Conservation (phyloP, 2,113 vertebrate species). For the Rhea pennata region DNA sequence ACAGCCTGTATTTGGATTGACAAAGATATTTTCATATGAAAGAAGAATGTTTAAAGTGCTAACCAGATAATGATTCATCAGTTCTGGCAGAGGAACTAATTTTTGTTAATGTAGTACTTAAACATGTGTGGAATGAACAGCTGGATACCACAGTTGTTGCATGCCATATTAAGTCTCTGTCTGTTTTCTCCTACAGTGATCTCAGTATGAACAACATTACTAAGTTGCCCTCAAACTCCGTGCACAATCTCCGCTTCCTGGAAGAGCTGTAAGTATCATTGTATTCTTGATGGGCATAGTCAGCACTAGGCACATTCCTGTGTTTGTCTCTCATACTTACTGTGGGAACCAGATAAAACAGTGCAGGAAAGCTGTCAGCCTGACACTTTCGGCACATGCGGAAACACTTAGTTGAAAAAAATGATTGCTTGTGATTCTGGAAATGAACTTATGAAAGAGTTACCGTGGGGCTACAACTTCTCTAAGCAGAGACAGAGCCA, state of each 20-base stretch:
- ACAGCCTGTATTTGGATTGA: slow-evolving; percentile 22
- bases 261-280: slow-evolving; percentile 91
- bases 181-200: slow-evolving; percentile 85
- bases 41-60: slow-evolving; percentile 22
- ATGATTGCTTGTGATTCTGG: slow-evolving; percentile 75
- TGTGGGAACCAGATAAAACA: slow-evolving; percentile 79
- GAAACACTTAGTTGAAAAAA: slow-evolving; percentile 74
- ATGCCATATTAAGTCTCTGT: slow-evolving; percentile 67
- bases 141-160: slow-evolving; percentile 68
- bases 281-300: slow-evolving; percentile 43
- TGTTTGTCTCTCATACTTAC: slow-evolving; percentile 72
- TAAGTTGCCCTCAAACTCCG: slow-evolving; percentile 78
- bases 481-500: slow-evolving; percentile 77
- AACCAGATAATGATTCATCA: slow-evolving; percentile 62
- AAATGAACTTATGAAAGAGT: slow-evolving; percentile 78
- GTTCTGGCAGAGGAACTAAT: slow-evolving; percentile 53
- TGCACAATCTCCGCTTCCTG: slow-evolving; percentile 88
- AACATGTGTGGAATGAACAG: slow-evolving; percentile 73
- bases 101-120: slow-evolving; percentile 59
- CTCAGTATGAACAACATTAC: slow-evolving; percentile 97
- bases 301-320: slow-evolving; percentile 60
- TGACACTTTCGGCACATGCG: slow-evolving; percentile 74
- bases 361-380: slow-evolving; percentile 75
- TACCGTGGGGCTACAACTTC: slow-evolving; percentile 76
- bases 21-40: not conserved